These are phyloP conservation scores for Drosophila orena DNA, from an alignment of 1,140 invertebrate species.

Conservation along the genomic window DNA sequence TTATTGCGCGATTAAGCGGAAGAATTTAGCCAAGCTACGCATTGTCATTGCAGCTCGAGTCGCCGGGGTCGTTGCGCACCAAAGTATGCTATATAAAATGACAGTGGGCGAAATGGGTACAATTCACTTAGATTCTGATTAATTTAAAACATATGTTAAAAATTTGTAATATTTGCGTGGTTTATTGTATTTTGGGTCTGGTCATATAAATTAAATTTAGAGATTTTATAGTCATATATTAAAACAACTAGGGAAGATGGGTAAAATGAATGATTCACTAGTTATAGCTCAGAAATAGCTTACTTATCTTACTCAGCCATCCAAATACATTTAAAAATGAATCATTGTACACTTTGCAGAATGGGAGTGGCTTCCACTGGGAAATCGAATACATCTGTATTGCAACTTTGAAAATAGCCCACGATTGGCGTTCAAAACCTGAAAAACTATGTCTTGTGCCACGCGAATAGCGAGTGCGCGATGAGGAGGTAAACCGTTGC, in stretches of 20 bases:
- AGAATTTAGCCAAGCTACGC: slow-evolving; percentile 65
- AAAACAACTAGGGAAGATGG: too few relatives aligned
- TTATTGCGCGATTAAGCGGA: slow-evolving; percentile 73
- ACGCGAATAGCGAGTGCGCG: slow-evolving; percentile 87
- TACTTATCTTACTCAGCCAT: too few relatives aligned
- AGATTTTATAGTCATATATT: too few relatives aligned
- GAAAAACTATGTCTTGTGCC: slow-evolving; percentile 80
- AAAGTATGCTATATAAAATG: slow-evolving; percentile 51
- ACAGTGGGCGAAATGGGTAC: slow-evolving; percentile 1
- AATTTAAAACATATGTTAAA: not conserved
- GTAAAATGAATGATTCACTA: too few relatives aligned
- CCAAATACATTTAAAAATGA: too few relatives aligned
- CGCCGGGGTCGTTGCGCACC: slow-evolving; percentile 29
- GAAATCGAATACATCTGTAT: too few relatives aligned
- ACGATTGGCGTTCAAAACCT: not conserved
- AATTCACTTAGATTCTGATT: not conserved
- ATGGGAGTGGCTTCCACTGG: not conserved
- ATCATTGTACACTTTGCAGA: not conserved
- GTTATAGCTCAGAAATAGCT: too few relatives aligned
- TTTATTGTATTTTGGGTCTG: too few relatives aligned
- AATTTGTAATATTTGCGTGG: too few relatives aligned
- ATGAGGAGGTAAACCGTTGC: slow-evolving; percentile 88
- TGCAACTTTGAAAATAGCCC: not conserved
- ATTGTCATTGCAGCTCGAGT: slow-evolving; percentile 39
- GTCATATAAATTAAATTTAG: too few relatives aligned